Conservation (phyloP, 2,113 vertebrate genomes). For the Gallinago jamesoni region DNA sequence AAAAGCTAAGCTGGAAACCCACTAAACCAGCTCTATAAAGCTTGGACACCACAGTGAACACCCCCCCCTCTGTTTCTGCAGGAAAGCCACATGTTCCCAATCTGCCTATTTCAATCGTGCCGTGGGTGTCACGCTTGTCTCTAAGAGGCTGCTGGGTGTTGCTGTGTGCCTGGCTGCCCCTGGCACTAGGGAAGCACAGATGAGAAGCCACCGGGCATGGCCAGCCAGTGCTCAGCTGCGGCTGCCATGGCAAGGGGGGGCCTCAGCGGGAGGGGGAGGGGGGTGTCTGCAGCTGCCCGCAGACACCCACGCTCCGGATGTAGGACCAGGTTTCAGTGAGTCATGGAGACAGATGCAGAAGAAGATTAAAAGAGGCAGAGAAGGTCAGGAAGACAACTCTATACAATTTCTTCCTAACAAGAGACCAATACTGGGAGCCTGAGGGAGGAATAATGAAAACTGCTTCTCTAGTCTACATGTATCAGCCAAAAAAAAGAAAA, state of each 20-base stretch:
- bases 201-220: background rate
- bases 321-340: background rate
- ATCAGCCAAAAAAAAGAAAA: background rate
- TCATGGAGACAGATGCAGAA: background rate
- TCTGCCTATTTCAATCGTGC: background rate
- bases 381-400: background rate
- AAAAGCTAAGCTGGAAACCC: background rate
- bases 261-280: rapidly evolving
- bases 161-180: background rate
- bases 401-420: background rate
- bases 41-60: background rate
- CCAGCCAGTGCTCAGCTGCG: background rate
- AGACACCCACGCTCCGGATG: background rate
- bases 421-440: background rate
- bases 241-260: background rate
- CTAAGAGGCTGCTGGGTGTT: background rate
- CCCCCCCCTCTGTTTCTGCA: background rate
- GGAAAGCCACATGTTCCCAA: background rate
- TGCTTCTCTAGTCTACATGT: background rate
- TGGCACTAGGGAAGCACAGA: background rate
- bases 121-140: background rate
- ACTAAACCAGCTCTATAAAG: background rate
- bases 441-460: background rate
- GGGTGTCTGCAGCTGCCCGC: background rate
- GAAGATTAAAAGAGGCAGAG: background rate